These are phyloP conservation scores for Itoplectis maculator DNA, from an alignment of 2,888 invertebrate species.

Conservation along the genomic window DNA sequence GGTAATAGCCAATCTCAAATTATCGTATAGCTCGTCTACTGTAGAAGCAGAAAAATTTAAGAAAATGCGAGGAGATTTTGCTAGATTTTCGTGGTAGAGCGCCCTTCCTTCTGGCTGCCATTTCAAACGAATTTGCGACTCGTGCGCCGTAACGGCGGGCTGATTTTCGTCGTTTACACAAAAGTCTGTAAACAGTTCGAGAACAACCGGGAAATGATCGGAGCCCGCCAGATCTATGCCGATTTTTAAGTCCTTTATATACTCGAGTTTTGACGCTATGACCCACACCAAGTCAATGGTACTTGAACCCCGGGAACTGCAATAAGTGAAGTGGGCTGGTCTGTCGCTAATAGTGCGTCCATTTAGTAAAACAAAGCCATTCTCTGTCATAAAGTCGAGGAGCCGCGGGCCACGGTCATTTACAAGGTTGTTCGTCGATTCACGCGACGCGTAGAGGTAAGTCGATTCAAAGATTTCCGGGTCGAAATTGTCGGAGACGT, in stretches of 20 bases:
- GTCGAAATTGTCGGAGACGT: not conserved
- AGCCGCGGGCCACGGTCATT: not conserved
- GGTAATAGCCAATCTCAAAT: not conserved
- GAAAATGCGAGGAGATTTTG: conserved; percentile 6
- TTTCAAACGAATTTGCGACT: not conserved
- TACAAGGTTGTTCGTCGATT: not conserved
- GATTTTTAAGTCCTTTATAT: conserved; percentile 11
- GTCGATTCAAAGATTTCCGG: not conserved
- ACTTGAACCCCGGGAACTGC: not conserved
- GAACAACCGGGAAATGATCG: conserved; percentile 35
- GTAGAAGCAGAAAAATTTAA: not conserved
- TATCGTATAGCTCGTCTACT: not conserved
- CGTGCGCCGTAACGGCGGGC: not conserved
- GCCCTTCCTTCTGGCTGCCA: conserved; percentile 1
- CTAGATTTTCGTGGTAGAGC: not conserved
- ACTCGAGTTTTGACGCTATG: conserved; percentile 33
- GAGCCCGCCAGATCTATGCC: not conserved
- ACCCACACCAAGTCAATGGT: conserved; percentile 24
- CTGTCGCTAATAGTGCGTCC: conserved; percentile 19
- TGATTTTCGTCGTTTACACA: not conserved
- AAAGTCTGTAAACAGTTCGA: not conserved
- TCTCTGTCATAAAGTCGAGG: not conserved
- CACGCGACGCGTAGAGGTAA: not conserved
- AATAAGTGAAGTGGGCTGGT: not conserved
- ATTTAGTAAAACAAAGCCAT: conserved; percentile 7